Percentiles rank a stretch among this genome's conserved stretches.
phyloP scores from a whole-genome alignment of 2,797 vertebrate species.

The Morelia viridis region DNA sequence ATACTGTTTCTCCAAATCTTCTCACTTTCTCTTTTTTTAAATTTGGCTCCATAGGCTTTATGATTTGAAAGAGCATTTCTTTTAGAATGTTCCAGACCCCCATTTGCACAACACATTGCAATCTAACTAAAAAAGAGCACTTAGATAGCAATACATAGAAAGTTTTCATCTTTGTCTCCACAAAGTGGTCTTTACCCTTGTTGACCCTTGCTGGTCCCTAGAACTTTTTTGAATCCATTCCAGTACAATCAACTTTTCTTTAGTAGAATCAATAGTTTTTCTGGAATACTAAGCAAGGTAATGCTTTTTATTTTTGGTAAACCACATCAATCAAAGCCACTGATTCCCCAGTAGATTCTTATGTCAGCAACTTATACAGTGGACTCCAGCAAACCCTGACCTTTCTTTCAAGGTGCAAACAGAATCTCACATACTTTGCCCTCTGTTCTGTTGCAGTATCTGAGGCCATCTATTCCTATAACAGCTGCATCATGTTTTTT shows the following conservation, averaged over 20 bases:
- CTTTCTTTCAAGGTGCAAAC: constrained; percentile 29
- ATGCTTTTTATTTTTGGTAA: constrained; percentile 39
- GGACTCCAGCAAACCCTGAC: constrained; percentile 46
- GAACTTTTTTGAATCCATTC: constrained; percentile 47
- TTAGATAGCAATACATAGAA: constrained; percentile 19
- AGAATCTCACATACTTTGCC: constrained; percentile 27
- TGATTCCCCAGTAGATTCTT: constrained; percentile 41
- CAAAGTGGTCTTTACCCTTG: constrained; percentile 63
- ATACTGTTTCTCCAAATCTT: background rate
- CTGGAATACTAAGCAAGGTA: constrained; percentile 41
- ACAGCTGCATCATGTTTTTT: constrained; percentile 12
- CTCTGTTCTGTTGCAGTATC: background rate
- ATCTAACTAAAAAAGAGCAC: constrained; percentile 13
- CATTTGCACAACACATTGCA: background rate
- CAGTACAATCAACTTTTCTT: constrained; percentile 52
- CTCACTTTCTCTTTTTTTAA: background rate
- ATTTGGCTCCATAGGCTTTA: background rate
- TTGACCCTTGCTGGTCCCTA: constrained; percentile 69
- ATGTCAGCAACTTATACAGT: constrained; percentile 51
- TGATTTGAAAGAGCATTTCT: background rate
- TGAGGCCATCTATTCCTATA: constrained; percentile 23
- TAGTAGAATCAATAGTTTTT: constrained; percentile 48
- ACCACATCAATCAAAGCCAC: constrained; percentile 46
- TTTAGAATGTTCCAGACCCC: no score
- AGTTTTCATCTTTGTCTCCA: constrained; percentile 42